A percentile compares a stretch with the other conserved stretches of the same genome.
Evolutionary conservation across 92 coral and sea anemone genomes (phyloP).

Genomic region (Actinostola sp.): DNA sequence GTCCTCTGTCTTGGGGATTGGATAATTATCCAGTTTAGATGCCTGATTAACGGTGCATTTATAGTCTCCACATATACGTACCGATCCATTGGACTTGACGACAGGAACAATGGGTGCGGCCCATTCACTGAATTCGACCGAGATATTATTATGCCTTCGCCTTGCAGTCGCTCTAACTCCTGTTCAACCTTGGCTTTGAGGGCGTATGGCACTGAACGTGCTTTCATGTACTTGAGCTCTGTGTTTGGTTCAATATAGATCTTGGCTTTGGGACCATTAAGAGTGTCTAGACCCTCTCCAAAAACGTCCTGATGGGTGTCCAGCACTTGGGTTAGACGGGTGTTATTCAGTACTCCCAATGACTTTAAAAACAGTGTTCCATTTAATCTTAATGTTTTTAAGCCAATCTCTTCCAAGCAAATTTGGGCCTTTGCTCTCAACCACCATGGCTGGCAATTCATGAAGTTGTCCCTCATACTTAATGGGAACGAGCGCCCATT

Average conservation of each 20-base stretch:
- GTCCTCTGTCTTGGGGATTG: conserved; percentile 60
- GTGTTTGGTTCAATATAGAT: conserved; percentile 49
- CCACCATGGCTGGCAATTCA: too few species aligned
- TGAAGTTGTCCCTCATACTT: too few species aligned
- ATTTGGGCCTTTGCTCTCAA: too few species aligned
- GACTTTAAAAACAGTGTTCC: too few species aligned
- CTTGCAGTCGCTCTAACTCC: conserved; percentile 41
- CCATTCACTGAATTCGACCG: conserved; percentile 57
- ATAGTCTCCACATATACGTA: conserved; percentile 19
- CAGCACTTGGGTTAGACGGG: conserved; percentile 12
- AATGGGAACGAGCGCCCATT: too few species aligned
- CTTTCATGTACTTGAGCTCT: conserved; percentile 56
- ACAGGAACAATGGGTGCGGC: conserved; percentile 65
- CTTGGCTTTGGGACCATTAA: conserved; percentile 43
- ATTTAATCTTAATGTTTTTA: too few species aligned
- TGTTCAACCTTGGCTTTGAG: conserved; percentile 39
- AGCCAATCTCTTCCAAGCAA: too few species aligned
- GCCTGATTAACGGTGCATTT: conserved; percentile 49
- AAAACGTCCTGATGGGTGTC: conserved; percentile 19
- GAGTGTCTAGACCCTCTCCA: conserved; percentile 53
- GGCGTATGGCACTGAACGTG: conserved; percentile 56
- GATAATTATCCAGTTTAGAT: conserved; percentile 40
- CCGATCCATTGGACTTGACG: conserved; percentile 33
- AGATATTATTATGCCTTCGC: conserved; percentile 47
- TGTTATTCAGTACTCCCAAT: too few species aligned